These are phyloP conservation scores for Taenioides sp. DNA, from an alignment of 2,797 vertebrate species.

Conservation along the genomic window DNA sequence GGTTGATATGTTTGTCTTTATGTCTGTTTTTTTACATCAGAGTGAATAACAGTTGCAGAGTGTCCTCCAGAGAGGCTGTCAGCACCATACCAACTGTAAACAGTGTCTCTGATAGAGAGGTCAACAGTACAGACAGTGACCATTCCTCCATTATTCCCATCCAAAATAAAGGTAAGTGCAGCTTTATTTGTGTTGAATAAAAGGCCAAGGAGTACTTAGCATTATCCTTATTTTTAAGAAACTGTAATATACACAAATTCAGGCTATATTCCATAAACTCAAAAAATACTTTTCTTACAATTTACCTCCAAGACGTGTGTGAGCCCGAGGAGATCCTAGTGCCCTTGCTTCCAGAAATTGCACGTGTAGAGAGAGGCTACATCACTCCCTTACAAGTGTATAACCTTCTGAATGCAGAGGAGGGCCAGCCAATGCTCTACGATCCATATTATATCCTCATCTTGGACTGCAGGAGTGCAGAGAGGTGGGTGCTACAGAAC, in stretches of 20 bases:
- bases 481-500: conserved; percentile 48
- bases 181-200: conserved; percentile 1
- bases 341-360: conserved; percentile 56
- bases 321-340: conserved; percentile 52
- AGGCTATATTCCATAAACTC: too few relatives aligned
- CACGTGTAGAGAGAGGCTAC: conserved; percentile 59
- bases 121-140: conserved; percentile 53
- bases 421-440: conserved; percentile 61
- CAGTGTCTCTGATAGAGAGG: conserved; percentile 60
- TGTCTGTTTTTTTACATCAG: conserved; percentile 39
- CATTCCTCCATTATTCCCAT: conserved; percentile 38
- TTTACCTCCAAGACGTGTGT: conserved; percentile 19
- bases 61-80: conserved; percentile 37
- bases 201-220: background rate
- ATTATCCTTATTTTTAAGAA: background rate
- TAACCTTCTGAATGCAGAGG: conserved; percentile 70
- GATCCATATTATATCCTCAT: conserved; percentile 69
- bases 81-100: conserved; percentile 48
- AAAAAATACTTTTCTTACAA: conserved; percentile 7
- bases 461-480: conserved; percentile 66
- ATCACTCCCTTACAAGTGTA: conserved; percentile 69
- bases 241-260: background rate
- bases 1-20: background rate
- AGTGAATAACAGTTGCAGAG: conserved; percentile 58
- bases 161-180: conserved; percentile 53